Evolutionary conservation across 1,140 invertebrate genomes (phyloP).

Genomic region (Lamellibrachia luymesi): DNA sequence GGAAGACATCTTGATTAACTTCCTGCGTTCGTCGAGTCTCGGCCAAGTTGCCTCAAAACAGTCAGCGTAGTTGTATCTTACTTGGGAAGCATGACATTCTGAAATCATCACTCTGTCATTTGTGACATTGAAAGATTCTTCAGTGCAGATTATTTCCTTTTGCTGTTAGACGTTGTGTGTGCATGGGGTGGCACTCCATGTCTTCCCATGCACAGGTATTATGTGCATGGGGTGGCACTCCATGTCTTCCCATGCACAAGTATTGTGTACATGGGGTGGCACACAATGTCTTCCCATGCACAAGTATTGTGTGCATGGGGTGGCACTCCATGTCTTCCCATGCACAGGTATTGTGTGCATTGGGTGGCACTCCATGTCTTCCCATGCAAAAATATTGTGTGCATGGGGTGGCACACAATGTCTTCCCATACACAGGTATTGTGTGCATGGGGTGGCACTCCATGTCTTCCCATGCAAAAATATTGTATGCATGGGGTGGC

Average conservation of each 20-base stretch:
- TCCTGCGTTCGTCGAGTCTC: neutral
- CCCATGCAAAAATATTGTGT: neutral
- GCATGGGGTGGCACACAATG: neutral
- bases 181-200: neutral
- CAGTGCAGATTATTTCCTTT: neutral
- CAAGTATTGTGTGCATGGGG: neutral
- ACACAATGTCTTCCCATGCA: neutral
- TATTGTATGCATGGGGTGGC: neutral
- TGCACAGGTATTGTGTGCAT: neutral
- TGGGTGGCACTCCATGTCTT: neutral
- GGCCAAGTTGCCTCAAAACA: neutral
- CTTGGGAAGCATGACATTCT: neutral
- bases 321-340: neutral
- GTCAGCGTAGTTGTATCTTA: neutral
- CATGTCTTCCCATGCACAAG: neutral
- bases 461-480: neutral
- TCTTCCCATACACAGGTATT: neutral
- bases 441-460: neutral
- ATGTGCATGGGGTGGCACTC: neutral
- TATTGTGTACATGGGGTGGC: neutral
- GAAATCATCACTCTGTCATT: neutral
- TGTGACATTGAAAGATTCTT: neutral
- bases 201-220: neutral
- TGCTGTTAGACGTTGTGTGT: neutral
- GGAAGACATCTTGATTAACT: neutral